These are phyloP conservation scores for Platyscapa corneri DNA, from an alignment of 1,140 invertebrate species.

Conservation along the genomic window DNA sequence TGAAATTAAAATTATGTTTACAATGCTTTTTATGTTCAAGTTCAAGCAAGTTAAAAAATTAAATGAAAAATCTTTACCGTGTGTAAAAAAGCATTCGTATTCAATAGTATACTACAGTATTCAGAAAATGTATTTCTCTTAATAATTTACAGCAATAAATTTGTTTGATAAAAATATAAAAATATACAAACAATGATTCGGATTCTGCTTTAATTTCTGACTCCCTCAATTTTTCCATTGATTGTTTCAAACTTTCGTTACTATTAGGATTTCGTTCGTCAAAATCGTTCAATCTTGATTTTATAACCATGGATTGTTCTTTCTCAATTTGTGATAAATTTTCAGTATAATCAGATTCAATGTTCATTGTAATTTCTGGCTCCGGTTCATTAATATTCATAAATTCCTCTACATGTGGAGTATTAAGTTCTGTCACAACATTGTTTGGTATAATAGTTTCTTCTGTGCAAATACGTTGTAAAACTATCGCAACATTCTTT, in stretches of 20 bases:
- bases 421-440: not conserved
- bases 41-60: too few species aligned
- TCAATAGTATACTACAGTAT: too few species aligned
- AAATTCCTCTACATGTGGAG: not conserved
- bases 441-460: not conserved
- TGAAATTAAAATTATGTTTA: too few species aligned
- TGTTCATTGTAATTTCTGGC: not conserved
- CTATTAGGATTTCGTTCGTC: not conserved
- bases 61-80: too few species aligned
- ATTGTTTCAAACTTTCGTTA: not conserved
- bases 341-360: not conserved
- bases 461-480: not conserved
- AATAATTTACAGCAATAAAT: too few species aligned
- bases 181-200: slow-evolving; percentile 9
- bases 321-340: not conserved
- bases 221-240: not conserved
- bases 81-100: too few species aligned
- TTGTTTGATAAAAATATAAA: not conserved
- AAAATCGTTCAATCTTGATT: not conserved
- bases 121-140: too few species aligned
- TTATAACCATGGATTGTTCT: not conserved
- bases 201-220: not conserved
- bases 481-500: not conserved
- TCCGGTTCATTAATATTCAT: not conserved
- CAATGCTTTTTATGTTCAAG: too few species aligned